phyloP scores from a whole-genome alignment of 2,888 invertebrate genomes.

The Adelognathus sp. region DNA sequence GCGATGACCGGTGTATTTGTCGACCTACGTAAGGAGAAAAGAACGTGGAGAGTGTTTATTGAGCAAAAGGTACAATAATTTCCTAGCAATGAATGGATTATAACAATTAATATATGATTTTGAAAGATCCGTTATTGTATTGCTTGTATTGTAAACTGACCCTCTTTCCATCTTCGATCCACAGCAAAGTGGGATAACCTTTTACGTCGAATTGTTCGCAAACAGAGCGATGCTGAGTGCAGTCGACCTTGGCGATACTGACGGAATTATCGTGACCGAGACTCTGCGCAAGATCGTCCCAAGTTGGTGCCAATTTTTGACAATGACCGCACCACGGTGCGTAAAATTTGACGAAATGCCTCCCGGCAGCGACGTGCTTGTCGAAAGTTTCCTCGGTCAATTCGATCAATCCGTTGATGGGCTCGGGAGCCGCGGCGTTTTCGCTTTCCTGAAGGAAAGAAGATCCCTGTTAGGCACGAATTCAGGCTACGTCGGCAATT shows the following conservation, averaged over 20 bases:
- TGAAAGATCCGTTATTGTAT: not conserved
- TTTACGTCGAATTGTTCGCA: slow-evolving; percentile 92
- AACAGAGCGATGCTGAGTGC: slow-evolving; percentile 88
- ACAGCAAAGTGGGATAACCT: slow-evolving; percentile 93
- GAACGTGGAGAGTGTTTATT: not conserved
- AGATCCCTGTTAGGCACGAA: not conserved
- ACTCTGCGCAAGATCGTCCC: slow-evolving; percentile 91
- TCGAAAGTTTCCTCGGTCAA: slow-evolving; percentile 90
- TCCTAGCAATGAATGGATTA: not conserved
- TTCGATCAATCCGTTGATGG: slow-evolving; percentile 86
- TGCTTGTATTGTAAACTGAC: slow-evolving; percentile 77
- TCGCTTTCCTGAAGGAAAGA: slow-evolving; percentile 52
- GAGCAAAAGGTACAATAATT: not conserved
- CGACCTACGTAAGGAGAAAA: slow-evolving; percentile 83
- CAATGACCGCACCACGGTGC: slow-evolving; percentile 96
- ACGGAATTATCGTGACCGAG: slow-evolving; percentile 86
- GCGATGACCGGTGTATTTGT: slow-evolving; percentile 87
- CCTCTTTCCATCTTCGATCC: slow-evolving; percentile 94
- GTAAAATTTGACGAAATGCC: slow-evolving; percentile 95
- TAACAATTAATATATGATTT: not conserved
- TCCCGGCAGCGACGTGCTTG: slow-evolving; percentile 87
- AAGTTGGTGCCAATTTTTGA: slow-evolving; percentile 91
- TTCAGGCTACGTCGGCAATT: not conserved
- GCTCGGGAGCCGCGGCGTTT: slow-evolving; percentile 80
- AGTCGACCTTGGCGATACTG: slow-evolving; percentile 92